Evolutionary conservation across 2,113 vertebrate genomes (phyloP), one percentile per base, ranked within the genome.

Genomic region (Axis porcinus): DNA sequence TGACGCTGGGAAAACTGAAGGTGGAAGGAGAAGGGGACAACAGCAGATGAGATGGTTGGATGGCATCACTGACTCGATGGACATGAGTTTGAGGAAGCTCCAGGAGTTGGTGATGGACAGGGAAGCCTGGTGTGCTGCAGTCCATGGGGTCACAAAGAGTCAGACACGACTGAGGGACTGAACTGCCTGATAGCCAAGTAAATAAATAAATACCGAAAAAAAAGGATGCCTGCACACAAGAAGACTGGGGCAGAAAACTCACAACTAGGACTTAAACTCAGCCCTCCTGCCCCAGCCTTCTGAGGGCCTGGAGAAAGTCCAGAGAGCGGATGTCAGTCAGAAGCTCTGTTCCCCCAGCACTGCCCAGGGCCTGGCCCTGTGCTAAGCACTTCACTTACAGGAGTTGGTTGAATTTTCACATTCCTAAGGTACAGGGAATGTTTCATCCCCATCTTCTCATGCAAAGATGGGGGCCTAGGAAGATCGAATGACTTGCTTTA

Each of bases 321-420:
- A 5, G 47, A 85, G 17, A 15, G 6, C 7, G 25, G 33, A 12
- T 0, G 36, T 8, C 0, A 45, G 3, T 30, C 30, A 30, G 58
- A 36, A 62, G 14, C 60, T 19, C 15, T 2, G 25, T 6, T 4
- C 55, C 14, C 0, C 2, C 4, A 36, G 40, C 50, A 27, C 58
- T 2, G 1, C 17, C 36, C 21, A 0, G 21, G 3, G n/a, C 1
- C 2, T 7, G 70, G 23, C 64, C 21, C 89, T 30, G 25, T 23
- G 57, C 58, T 33, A 11, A 76, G 50, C n/a, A 15, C 36, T 27
- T 30, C 16, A 25, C 2, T 23, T 17, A 17, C 9, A 25, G 14
- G 3, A 40, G 23, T 30, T 50, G 2, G 1, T 2, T 57, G 27
- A 21, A 12, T n/a, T 30, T 64, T 58, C 40, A 60, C 16, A 3